phyloP scores from a whole-genome alignment of 2,797 vertebrate species.

The Enteromius unitaeniatus region DNA sequence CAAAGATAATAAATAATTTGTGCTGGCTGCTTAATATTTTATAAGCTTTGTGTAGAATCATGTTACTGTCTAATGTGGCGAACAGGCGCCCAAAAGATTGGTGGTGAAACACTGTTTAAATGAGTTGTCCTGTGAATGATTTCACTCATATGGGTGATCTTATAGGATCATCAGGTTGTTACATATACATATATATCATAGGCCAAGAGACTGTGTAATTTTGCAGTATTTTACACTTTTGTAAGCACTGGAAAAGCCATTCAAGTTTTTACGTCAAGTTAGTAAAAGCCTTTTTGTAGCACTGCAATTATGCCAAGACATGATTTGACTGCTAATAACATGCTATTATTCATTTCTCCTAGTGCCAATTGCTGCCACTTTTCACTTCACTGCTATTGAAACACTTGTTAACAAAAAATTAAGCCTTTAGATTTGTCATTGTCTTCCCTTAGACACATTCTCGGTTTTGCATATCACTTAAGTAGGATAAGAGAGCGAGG shows the following conservation, averaged over 20 bases:
- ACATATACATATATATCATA: background rate
- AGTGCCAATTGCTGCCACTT: constrained; percentile 7
- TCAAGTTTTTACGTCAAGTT: background rate
- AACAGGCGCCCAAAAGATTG: constrained; percentile 43
- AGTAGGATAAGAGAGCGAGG: background rate
- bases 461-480: background rate
- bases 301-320: constrained; percentile 7
- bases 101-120: constrained; percentile 65
- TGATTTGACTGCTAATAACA: constrained; percentile 35
- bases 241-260: background rate
- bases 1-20: constrained; percentile 59
- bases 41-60: constrained; percentile 71
- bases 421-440: background rate
- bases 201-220: background rate
- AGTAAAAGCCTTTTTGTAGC: background rate
- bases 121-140: constrained; percentile 61
- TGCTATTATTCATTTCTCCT: constrained; percentile 15
- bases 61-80: constrained; percentile 68
- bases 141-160: background rate
- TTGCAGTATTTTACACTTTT: background rate
- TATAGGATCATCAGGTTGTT: constrained; percentile 12
- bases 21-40: constrained; percentile 73
- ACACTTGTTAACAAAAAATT: background rate
- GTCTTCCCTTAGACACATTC: background rate
- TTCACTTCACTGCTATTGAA: constrained; percentile 8